phyloP scores from a whole-genome alignment of 2,113 vertebrate genomes.

The Argyrosomus japonicus region DNA sequence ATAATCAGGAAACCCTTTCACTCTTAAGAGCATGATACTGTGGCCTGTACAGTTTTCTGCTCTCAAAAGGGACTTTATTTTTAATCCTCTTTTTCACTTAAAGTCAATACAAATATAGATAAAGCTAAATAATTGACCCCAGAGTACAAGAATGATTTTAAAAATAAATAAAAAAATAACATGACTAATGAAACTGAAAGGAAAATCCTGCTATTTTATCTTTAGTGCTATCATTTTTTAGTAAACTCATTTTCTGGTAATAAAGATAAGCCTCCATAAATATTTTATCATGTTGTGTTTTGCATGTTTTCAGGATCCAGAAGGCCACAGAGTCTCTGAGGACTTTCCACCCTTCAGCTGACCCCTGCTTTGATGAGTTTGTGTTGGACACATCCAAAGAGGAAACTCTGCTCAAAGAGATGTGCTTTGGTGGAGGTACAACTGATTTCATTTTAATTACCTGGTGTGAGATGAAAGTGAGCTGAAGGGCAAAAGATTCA shows the following conservation, averaged over 20 bases:
- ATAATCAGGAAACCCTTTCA: slow-evolving; percentile 51
- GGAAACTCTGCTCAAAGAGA: slow-evolving; percentile 88
- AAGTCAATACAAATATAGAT: slow-evolving; percentile 13
- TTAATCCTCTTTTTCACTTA: slow-evolving; percentile 11
- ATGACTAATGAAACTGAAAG: neutral
- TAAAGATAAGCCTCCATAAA: neutral
- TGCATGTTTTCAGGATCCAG: slow-evolving; percentile 87
- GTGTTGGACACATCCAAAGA: slow-evolving; percentile 90
- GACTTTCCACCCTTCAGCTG: slow-evolving; percentile 91
- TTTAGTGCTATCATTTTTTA: neutral
- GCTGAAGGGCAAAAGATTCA: neutral
- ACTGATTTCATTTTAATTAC: neutral
- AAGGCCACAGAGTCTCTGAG: slow-evolving; percentile 94
- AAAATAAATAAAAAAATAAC: too few species aligned
- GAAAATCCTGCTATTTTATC: neutral
- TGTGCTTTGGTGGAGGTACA: slow-evolving; percentile 91
- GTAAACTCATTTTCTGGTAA: neutral
- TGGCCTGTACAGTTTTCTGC: neutral
- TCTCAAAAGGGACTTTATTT: neutral
- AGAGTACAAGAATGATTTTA: neutral
- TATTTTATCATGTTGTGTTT: neutral
- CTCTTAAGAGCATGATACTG: slow-evolving; percentile 40
- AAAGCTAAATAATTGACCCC: neutral
- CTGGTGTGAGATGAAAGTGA: neutral
- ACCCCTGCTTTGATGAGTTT: slow-evolving; percentile 93